A percentile compares a stretch with the other conserved stretches of the same genome.
phyloP scores from a whole-genome alignment of 2,113 vertebrate species.

The Microcebus ravelobensis region DNA sequence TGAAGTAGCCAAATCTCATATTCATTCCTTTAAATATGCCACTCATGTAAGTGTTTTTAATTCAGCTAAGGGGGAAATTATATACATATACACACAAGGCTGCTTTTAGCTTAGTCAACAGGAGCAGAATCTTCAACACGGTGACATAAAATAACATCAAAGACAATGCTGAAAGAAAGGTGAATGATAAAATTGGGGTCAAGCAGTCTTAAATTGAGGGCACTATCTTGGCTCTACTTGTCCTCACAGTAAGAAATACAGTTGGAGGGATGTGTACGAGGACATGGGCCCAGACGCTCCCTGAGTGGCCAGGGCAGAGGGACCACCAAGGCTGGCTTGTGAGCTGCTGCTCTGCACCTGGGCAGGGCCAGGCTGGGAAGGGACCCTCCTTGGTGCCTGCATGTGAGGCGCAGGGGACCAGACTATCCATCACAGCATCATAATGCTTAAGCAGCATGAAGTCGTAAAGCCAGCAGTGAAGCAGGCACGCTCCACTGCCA shows the following conservation, averaged over 20 bases:
- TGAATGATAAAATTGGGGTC: conserved; percentile 60
- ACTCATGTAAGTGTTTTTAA: not conserved
- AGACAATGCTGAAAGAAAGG: conserved; percentile 21
- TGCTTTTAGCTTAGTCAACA: conserved; percentile 15
- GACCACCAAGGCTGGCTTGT: conserved; percentile 50
- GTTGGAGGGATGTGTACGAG: not conserved
- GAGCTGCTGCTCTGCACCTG: not conserved
- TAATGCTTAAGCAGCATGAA: conserved; percentile 84
- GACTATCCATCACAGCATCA: conserved; percentile 82
- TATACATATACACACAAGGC: not conserved
- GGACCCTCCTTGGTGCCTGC: conserved; percentile 76
- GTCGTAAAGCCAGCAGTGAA: conserved; percentile 82
- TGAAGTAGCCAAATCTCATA: not conserved
- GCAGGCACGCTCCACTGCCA: conserved; percentile 62
- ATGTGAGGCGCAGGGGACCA: conserved; percentile 76
- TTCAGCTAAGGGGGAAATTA: not conserved
- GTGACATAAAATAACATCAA: conserved; percentile 41
- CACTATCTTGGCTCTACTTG: conserved; percentile 51
- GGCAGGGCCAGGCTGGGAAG: not conserved
- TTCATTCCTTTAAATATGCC: not conserved
- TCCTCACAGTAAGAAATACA: conserved; percentile 44
- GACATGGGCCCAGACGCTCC: not conserved
- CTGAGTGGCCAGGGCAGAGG: conserved; percentile 31
- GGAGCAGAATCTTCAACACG: not conserved
- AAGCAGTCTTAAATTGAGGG: conserved; percentile 63